A percentile compares a stretch with the other conserved stretches of the same genome.
These are phyloP conservation scores for Aphodius granarius DNA, from an alignment of 2,888 invertebrate genomes.

Conservation along the genomic window DNA sequence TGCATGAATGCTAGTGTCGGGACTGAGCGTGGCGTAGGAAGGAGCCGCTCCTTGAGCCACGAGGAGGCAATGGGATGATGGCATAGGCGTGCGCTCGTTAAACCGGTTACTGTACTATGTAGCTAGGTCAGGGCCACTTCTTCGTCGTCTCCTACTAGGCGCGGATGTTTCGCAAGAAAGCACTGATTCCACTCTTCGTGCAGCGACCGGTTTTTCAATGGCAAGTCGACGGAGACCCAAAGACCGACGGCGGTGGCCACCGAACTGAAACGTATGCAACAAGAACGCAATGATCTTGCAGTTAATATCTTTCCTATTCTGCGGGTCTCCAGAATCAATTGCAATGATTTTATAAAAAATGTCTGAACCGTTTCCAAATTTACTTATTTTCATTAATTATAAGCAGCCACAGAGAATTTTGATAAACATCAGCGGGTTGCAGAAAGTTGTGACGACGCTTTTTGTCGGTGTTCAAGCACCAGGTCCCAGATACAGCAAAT, in stretches of 20 bases:
- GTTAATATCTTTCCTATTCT: not conserved
- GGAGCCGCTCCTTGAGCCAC: not conserved
- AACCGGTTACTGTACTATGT: constrained; percentile 22
- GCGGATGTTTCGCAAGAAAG: not conserved
- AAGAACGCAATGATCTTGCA: not conserved
- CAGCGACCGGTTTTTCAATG: constrained; percentile 26
- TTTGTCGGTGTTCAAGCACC: no score
- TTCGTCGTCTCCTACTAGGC: not conserved
- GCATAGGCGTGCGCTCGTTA: not conserved
- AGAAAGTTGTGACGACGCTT: no score
- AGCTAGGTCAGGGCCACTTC: constrained; percentile 29
- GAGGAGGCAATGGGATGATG: not conserved
- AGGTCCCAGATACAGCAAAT: not conserved
- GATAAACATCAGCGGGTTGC: no score
- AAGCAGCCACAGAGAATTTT: no score
- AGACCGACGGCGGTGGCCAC: constrained; percentile 23
- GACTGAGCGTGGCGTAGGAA: not conserved
- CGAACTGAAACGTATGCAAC: not conserved
- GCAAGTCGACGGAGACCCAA: constrained; percentile 19
- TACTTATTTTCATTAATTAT: no score
- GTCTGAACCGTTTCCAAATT: no score
- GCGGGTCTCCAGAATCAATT: no score
- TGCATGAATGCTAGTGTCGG: not conserved
- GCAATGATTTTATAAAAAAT: no score
- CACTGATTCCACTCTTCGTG: constrained; percentile 21